phyloP scores from a whole-genome alignment of 2,113 vertebrate genomes.

The Gallinago jamesoni region DNA sequence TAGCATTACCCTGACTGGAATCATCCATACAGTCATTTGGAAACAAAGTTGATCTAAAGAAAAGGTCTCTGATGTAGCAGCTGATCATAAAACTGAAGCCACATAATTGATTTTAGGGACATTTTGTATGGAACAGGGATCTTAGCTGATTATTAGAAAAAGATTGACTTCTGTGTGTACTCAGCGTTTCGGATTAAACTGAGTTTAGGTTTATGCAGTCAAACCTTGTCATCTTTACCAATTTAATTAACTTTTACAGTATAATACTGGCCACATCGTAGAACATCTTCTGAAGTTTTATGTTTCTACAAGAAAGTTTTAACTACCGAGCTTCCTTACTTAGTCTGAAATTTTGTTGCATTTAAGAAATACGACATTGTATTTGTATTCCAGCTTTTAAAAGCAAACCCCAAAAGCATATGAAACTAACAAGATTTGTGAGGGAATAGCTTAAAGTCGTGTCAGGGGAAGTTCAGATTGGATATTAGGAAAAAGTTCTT shows the following conservation, averaged over 20 bases:
- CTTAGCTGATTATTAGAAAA: neutral
- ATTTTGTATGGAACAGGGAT: neutral
- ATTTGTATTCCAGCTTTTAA: neutral
- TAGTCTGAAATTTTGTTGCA: neutral
- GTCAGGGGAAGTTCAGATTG: neutral
- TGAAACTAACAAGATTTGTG: fast-evolving
- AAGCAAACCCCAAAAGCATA: neutral
- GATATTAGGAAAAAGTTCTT: neutral
- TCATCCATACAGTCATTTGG: neutral
- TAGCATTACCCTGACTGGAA: neutral
- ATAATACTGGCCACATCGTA: neutral
- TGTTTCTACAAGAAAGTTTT: neutral
- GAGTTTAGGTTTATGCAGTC: neutral
- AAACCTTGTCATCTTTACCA: neutral
- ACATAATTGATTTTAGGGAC: neutral
- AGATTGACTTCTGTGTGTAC: neutral
- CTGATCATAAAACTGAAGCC: neutral
- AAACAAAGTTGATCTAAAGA: neutral
- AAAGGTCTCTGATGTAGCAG: neutral
- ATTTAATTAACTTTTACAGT: neutral
- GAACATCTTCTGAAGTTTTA: neutral
- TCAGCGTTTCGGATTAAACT: neutral
- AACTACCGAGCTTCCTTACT: neutral
- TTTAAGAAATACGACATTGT: neutral
- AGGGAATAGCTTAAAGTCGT: neutral